A percentile compares a stretch with the other conserved stretches of the same genome.
These are phyloP conservation scores for Coecobrya sp. DNA, from an alignment of 2,888 invertebrate genomes.

Conservation along the genomic window DNA sequence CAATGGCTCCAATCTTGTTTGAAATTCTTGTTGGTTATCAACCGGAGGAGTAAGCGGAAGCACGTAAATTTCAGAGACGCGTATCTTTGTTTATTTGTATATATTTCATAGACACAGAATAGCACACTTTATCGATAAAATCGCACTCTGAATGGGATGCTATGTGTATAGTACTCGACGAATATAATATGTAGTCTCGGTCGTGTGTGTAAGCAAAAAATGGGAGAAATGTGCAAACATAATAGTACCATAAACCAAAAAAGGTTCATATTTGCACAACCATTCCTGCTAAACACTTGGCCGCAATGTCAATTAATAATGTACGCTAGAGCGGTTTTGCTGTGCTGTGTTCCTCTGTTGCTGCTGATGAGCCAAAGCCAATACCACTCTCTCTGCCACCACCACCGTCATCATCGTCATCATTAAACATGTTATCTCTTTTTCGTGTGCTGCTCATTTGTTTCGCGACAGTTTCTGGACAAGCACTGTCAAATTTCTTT, in stretches of 20 bases:
- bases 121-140: slow-evolving; percentile 11
- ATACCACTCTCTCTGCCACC: neutral
- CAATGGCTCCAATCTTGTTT: slow-evolving; percentile 65
- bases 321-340: slow-evolving; percentile 47
- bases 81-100: slow-evolving; percentile 40
- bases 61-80: slow-evolving; percentile 52
- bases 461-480: slow-evolving; percentile 47
- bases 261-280: slow-evolving; percentile 33
- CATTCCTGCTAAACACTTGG: slow-evolving; percentile 43
- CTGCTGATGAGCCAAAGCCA: slow-evolving; percentile 39
- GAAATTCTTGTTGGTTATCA: slow-evolving; percentile 51
- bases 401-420: slow-evolving; percentile 8
- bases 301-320: slow-evolving; percentile 73
- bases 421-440: slow-evolving; percentile 42
- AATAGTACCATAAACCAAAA: neutral
- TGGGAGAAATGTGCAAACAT: neutral
- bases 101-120: neutral
- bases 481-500: slow-evolving; percentile 46
- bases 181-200: neutral
- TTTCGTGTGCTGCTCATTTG: slow-evolving; percentile 56
- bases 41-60: slow-evolving; percentile 50
- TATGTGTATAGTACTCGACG: neutral
- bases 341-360: no score
- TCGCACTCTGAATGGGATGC: neutral
- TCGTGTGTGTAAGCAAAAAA: neutral